Percentiles rank a stretch among this genome's conserved stretches.
These are phyloP conservation scores for Crotalus helleri DNA, from an alignment of 2,113 vertebrate species.

Conservation along the genomic window DNA sequence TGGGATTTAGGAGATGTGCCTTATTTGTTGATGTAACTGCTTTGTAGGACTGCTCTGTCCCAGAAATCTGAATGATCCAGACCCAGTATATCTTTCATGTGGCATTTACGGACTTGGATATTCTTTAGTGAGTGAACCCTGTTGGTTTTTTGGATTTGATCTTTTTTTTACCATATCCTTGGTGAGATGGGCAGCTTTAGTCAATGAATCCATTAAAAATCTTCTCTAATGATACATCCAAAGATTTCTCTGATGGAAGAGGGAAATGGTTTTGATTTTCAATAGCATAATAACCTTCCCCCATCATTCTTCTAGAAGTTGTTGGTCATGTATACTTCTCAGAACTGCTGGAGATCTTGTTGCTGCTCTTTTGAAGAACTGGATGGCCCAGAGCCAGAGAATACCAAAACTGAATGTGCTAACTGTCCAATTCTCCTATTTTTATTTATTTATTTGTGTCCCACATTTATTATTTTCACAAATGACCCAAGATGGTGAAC, in stretches of 20 bases:
- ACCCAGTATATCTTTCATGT: neutral
- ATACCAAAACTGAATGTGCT: neutral
- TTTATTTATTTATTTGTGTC: neutral
- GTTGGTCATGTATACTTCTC: too few relatives aligned
- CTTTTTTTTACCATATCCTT: neutral
- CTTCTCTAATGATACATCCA: neutral
- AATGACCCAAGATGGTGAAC: too few relatives aligned
- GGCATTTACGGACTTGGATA: neutral
- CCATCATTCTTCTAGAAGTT: neutral
- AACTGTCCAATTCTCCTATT: neutral
- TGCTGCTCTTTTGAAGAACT: neutral
- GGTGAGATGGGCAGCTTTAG: neutral
- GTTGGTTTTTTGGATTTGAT: neutral
- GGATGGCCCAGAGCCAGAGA: neutral
- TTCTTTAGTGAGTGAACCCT: neutral
- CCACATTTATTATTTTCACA: too few relatives aligned
- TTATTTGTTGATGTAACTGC: neutral
- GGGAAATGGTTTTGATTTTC: neutral
- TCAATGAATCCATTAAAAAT: neutral
- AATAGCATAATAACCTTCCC: neutral
- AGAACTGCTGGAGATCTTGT: too few relatives aligned
- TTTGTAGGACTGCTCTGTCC: neutral
- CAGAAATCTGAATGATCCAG: neutral
- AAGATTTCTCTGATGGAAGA: neutral
- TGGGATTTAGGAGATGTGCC: neutral